phyloP scores from a whole-genome alignment of 1,140 invertebrate genomes.

The Drosophila carrolli region DNA sequence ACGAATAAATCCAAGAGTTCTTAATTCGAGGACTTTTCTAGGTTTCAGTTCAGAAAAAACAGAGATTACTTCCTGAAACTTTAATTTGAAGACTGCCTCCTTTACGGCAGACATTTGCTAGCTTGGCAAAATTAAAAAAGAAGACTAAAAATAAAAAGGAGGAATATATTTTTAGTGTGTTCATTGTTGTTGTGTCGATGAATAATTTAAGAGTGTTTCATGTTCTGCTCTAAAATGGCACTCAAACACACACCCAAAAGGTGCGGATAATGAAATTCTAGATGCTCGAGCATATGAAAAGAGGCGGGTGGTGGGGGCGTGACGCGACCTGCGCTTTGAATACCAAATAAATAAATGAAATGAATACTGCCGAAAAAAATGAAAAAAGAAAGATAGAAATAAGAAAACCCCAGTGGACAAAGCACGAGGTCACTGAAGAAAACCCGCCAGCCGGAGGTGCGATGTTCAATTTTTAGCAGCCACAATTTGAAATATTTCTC shows the following conservation, averaged over 20 bases:
- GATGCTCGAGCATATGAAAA: conserved; percentile 23
- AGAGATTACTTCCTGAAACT: background rate
- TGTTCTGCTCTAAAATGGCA: conserved; percentile 64
- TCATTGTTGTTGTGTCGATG: conserved; percentile 23
- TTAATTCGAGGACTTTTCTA: no score
- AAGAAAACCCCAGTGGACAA: conserved; percentile 37
- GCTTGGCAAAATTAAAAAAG: conserved; percentile 25
- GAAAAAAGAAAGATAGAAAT: conserved; percentile 11
- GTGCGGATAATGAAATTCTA: conserved; percentile 76
- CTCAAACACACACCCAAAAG: conserved; percentile 34
- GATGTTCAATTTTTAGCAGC: conserved; percentile 79
- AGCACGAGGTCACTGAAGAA: conserved; percentile 24
- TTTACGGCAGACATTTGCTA: conserved; percentile 1
- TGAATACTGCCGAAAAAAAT: conserved; percentile 58
- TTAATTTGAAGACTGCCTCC: conserved; percentile 1
- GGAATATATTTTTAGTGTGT: background rate
- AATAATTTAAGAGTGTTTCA: conserved; percentile 61
- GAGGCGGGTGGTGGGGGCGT: conserved; percentile 20
- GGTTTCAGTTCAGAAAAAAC: background rate
- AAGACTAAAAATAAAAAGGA: conserved; percentile 17
- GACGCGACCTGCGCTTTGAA: conserved; percentile 71
- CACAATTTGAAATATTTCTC: conserved; percentile 83
- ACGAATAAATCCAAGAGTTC: no score
- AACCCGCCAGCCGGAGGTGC: conserved; percentile 25
- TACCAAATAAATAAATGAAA: conserved; percentile 81